These are phyloP conservation scores for Myodes glareolus DNA, from an alignment of 2,113 vertebrate genomes.

Conservation along the genomic window DNA sequence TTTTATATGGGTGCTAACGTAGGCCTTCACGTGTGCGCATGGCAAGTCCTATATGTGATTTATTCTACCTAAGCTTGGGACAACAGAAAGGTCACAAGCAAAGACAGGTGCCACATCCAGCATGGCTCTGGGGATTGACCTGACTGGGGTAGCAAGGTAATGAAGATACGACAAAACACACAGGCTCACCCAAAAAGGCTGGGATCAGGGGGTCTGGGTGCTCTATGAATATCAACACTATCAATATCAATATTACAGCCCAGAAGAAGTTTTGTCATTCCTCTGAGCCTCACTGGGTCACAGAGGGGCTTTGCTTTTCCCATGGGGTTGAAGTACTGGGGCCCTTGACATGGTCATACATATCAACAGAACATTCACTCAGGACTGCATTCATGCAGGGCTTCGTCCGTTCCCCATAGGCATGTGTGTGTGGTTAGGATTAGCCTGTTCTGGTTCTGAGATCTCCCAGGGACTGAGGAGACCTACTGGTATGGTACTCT, in stretches of 20 bases:
- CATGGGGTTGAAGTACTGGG: background rate
- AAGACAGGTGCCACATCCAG: constrained; percentile 20
- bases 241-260: background rate
- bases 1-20: background rate
- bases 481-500: constrained; percentile 62
- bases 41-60: background rate
- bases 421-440: constrained; percentile 26
- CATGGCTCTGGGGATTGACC: background rate
- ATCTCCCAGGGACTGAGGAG: constrained; percentile 52
- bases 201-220: rapidly evolving
- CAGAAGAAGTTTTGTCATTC: background rate
- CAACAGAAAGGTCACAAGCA: constrained; percentile 52
- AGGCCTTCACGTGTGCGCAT: background rate
- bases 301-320: background rate
- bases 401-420: background rate
- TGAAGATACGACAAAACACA: background rate
- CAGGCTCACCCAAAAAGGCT: background rate
- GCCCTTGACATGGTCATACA: background rate
- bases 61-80: constrained; percentile 57
- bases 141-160: background rate
- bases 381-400: background rate
- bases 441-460: constrained; percentile 56
- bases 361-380: background rate
- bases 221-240: no score
- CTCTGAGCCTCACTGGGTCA: background rate